These are phyloP conservation scores for Lepidocolaptes lacrymiger DNA, from an alignment of 2,797 vertebrate species.

Conservation along the genomic window DNA sequence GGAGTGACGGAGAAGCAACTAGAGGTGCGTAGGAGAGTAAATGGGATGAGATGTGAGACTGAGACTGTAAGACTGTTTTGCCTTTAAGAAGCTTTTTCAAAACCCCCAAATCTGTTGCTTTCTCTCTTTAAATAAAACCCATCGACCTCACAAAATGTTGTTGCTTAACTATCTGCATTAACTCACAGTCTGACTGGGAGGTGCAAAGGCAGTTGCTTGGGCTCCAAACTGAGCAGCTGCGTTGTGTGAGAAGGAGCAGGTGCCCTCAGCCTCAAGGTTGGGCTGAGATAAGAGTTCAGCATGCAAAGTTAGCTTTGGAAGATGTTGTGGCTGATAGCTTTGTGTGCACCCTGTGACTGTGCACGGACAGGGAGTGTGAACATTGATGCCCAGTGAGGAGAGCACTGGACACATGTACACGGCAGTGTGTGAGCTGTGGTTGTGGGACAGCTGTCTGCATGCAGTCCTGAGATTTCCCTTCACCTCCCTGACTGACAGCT, in stretches of 20 bases:
- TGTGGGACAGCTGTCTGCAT: fast-evolving
- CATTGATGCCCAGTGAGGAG: fast-evolving
- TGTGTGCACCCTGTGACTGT: fast-evolving
- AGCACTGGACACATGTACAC: fast-evolving
- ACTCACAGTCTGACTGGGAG: background rate
- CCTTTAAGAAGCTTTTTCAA: background rate
- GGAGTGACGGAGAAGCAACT: background rate
- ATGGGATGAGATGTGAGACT: background rate
- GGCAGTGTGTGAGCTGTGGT: background rate
- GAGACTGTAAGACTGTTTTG: background rate
- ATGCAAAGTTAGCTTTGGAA: fast-evolving
- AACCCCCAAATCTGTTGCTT: background rate
- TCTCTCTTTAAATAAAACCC: background rate
- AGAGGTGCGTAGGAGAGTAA: background rate
- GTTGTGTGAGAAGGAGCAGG: background rate
- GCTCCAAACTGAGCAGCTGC: background rate
- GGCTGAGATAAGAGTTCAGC: background rate
- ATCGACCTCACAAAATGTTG: background rate
- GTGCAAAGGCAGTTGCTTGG: background rate
- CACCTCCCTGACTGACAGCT: background rate
- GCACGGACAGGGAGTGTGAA: fast-evolving
- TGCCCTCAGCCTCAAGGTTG: background rate
- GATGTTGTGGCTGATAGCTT: background rate
- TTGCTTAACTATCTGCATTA: background rate
- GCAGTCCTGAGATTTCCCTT: background rate